These are phyloP conservation scores for Psephotus haematonotus DNA, from an alignment of 2,113 vertebrate species.

Conservation along the genomic window DNA sequence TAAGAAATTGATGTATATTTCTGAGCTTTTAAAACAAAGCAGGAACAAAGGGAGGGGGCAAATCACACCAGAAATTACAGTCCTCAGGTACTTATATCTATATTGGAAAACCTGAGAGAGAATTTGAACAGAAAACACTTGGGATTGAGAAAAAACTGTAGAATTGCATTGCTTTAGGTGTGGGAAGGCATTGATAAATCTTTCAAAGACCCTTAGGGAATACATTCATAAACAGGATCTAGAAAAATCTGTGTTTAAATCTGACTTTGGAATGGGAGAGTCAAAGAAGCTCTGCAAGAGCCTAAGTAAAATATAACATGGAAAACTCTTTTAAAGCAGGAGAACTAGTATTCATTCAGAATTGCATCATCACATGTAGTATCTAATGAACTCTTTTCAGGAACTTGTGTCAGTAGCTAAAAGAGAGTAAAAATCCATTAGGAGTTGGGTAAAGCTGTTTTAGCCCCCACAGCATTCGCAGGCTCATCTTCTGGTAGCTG, in stretches of 20 bases:
- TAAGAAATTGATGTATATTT: constrained; percentile 21
- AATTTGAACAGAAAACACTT: not conserved
- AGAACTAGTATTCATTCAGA: not conserved
- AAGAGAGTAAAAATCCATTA: not conserved
- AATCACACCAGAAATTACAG: not conserved
- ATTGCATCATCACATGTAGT: not conserved
- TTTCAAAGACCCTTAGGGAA: not conserved
- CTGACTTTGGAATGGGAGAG: not conserved
- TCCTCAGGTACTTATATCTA: not conserved
- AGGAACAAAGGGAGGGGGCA: not conserved
- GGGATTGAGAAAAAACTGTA: not conserved
- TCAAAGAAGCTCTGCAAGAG: not conserved
- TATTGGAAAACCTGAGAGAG: not conserved
- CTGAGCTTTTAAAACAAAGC: not conserved
- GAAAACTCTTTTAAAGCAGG: not conserved
- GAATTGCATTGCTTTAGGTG: not conserved
- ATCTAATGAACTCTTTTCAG: not conserved
- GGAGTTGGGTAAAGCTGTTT: not conserved
- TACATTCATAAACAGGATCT: not conserved
- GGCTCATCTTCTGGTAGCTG: not conserved
- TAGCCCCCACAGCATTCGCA: accelerated
- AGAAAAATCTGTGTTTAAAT: not conserved
- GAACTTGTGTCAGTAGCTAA: not conserved
- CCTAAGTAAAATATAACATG: not conserved
- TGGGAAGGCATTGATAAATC: not conserved